phyloP scores from a whole-genome alignment of 92 coral and sea anemone species.

The Palythoa grandiflora region DNA sequence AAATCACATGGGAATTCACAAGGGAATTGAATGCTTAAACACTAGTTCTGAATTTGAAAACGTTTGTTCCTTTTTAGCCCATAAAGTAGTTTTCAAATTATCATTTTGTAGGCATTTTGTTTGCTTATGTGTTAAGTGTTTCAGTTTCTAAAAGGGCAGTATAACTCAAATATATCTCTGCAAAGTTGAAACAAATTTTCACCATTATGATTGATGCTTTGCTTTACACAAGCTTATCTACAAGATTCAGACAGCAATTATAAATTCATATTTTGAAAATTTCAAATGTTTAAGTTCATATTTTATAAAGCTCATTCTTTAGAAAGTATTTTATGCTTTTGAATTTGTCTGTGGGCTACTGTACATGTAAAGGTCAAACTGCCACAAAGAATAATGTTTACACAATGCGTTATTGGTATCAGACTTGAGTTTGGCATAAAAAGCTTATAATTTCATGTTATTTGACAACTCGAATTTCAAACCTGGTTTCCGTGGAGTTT shows the following conservation, averaged over 20 bases:
- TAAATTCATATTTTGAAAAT: not conserved
- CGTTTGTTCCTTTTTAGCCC: no score
- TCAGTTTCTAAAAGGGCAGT: not conserved
- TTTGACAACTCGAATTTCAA: no score
- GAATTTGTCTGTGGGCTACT: no score
- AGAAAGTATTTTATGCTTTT: no score
- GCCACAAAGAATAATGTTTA: no score
- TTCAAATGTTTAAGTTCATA: no score
- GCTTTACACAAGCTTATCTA: not conserved
- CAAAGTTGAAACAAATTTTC: no score
- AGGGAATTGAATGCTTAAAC: not conserved
- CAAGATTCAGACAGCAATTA: not conserved
- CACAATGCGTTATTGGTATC: not conserved
- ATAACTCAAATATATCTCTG: not conserved
- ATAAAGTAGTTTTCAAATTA: no score
- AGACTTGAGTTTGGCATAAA: not conserved
- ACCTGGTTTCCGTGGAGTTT: not conserved
- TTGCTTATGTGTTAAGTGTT: no score
- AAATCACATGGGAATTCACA: not conserved
- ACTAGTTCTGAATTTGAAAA: not conserved
- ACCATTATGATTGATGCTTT: not conserved
- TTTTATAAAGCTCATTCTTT: not conserved
- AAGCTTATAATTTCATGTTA: not conserved
- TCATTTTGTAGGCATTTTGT: no score
- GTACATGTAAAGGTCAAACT: no score